Evolutionary conservation across 1,140 invertebrate genomes (phyloP).

Genomic region (Brachionus sp.): DNA sequence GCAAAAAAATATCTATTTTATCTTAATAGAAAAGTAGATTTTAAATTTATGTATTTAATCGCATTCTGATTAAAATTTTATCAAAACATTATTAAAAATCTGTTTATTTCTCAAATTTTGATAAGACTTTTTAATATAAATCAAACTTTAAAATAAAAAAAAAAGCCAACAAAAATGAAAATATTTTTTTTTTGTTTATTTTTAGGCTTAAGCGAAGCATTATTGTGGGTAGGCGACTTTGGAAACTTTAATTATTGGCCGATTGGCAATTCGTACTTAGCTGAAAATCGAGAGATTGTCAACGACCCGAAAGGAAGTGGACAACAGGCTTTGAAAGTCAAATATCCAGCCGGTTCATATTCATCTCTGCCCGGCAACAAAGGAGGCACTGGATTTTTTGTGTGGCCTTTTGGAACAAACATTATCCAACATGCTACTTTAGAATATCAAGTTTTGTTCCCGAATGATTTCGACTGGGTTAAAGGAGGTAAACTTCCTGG

Average conservation of each 20-base stretch:
- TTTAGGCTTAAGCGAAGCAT: background rate
- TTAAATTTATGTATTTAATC: too few relatives aligned
- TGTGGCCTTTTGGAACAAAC: slow-evolving; percentile 10
- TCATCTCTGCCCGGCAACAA: background rate
- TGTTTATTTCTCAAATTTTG: background rate
- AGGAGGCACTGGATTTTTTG: slow-evolving; percentile 39
- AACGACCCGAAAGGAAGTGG: slow-evolving; percentile 30
- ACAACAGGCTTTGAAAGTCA: slow-evolving; percentile 7
- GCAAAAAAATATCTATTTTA: too few relatives aligned
- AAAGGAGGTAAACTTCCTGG: slow-evolving; percentile 20
- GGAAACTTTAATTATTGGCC: background rate
- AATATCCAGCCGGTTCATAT: slow-evolving; percentile 26
- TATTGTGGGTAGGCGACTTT: background rate
- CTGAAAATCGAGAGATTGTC: background rate
- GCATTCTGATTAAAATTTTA: background rate
- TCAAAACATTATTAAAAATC: background rate
- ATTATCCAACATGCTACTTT: slow-evolving; percentile 8
- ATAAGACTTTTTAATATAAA: background rate
- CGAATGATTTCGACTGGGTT: background rate
- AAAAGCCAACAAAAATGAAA: background rate
- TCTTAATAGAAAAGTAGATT: too few relatives aligned
- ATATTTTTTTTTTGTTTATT: background rate
- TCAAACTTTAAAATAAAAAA: background rate
- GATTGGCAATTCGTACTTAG: background rate
- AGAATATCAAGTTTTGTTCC: slow-evolving; percentile 18